phyloP scores from a whole-genome alignment of 2,113 vertebrate species.

The Phainopepla nitens region DNA sequence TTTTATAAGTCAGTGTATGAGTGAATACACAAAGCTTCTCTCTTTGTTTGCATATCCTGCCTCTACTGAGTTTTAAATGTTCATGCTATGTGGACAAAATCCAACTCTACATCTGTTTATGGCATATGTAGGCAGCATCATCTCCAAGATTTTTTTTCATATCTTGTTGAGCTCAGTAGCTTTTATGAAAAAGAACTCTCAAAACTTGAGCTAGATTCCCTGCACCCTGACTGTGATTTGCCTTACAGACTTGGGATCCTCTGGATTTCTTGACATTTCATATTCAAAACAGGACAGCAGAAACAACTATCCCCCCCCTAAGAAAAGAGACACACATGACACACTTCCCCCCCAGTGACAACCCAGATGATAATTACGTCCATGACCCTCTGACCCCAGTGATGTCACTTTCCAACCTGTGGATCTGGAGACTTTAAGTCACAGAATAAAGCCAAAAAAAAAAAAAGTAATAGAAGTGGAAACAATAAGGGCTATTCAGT shows the following conservation, averaged over 20 bases:
- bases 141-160: constrained; percentile 33
- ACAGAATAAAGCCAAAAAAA: not conserved
- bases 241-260: not conserved
- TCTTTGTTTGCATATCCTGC: constrained; percentile 68
- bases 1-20: constrained; percentile 67
- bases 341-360: accelerated
- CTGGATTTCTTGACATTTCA: not conserved
- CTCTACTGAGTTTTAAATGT: constrained; percentile 70
- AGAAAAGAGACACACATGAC: not conserved
- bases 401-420: not conserved
- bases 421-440: not conserved
- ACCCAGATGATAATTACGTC: not conserved
- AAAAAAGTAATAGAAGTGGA: not conserved
- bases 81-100: constrained; percentile 64
- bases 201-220: not conserved
- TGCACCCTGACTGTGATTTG: not conserved
- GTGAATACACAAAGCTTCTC: constrained; percentile 44
- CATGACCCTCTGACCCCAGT: not conserved
- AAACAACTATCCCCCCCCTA: not conserved
- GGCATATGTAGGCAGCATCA: constrained; percentile 38
- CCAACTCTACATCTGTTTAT: constrained; percentile 45
- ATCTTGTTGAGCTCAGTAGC: not conserved
- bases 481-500: not conserved
- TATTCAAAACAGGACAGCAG: not conserved
- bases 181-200: not conserved